phyloP scores from a whole-genome alignment of 1,140 invertebrate species.

The Ladona fulva region DNA sequence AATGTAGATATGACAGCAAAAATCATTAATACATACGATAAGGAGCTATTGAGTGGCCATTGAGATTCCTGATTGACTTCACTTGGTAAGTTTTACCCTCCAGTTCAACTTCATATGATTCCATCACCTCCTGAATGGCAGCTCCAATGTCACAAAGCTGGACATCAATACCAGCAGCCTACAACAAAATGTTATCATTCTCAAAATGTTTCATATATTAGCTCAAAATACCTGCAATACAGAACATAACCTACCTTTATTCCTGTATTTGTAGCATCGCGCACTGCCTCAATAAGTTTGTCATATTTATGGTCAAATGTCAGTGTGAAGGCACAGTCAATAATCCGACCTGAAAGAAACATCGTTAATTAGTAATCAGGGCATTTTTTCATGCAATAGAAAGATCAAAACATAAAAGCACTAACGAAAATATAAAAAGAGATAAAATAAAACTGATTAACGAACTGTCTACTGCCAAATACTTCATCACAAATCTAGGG shows the following conservation, averaged over 20 bases:
- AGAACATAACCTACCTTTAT: slow-evolving; percentile 56
- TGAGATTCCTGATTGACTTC: slow-evolving; percentile 95
- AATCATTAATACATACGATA: slow-evolving; percentile 68
- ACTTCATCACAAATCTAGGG: too few species aligned
- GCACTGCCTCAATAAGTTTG: slow-evolving; percentile 87
- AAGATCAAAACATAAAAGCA: too few species aligned
- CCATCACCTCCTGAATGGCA: slow-evolving; percentile 98
- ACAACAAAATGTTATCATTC: slow-evolving; percentile 18
- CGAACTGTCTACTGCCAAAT: too few species aligned
- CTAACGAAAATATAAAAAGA: too few species aligned
- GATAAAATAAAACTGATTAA: too few species aligned
- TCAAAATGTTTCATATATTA: not conserved
- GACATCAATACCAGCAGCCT: slow-evolving; percentile 91
- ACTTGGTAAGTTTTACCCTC: slow-evolving; percentile 96
- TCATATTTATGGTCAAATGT: slow-evolving; percentile 97
- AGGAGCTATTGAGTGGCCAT: slow-evolving; percentile 95
- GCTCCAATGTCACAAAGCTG: slow-evolving; percentile 95
- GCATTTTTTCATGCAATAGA: too few species aligned
- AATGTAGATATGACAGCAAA: too few species aligned
- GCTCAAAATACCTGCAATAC: not conserved
- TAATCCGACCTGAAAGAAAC: slow-evolving; percentile 65
- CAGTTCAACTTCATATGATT: slow-evolving; percentile 96
- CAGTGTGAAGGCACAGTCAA: slow-evolving; percentile 97
- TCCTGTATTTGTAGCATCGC: slow-evolving; percentile 96
- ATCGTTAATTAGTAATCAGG: slow-evolving; percentile 14